Evolutionary conservation across 2,797 vertebrate genomes (phyloP).

Genomic region (Dryobates pubescens): DNA sequence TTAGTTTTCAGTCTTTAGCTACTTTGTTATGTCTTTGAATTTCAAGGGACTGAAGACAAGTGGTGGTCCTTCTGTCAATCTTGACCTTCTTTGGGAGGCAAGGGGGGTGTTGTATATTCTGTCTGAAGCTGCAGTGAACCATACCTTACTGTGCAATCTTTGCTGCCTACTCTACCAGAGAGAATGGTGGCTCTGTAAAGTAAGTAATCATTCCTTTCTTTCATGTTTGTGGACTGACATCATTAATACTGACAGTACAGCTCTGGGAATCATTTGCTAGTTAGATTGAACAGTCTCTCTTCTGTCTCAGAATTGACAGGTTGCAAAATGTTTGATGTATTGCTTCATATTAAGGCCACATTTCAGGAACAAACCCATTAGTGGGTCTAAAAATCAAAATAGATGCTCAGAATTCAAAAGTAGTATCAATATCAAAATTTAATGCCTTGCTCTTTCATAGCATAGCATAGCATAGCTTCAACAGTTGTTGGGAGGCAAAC

Average conservation of each 20-base stretch:
- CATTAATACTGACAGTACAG: constrained; percentile 29
- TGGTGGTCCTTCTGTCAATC: background rate
- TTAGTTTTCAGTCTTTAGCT: background rate
- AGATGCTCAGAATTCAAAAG: constrained; percentile 12
- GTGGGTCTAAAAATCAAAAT: constrained; percentile 23
- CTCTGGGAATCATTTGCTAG: constrained; percentile 15
- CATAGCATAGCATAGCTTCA: background rate
- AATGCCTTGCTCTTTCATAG: background rate
- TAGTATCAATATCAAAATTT: background rate
- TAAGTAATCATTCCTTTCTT: background rate
- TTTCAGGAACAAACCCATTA: constrained; percentile 15
- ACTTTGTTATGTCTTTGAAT: background rate
- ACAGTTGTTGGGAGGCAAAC: background rate
- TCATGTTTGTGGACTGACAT: constrained; percentile 10
- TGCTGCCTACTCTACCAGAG: background rate
- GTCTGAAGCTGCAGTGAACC: background rate
- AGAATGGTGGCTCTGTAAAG: background rate
- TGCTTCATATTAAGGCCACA: background rate
- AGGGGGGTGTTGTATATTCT: rapidly evolving
- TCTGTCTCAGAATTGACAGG: background rate
- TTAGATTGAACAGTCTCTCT: constrained; percentile 6
- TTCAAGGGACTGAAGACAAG: background rate
- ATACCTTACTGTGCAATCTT: background rate
- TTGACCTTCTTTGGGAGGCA: background rate
- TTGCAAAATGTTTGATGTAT: constrained; percentile 39